Base-by-base conservation (phyloP, 2,888 invertebrate genomes). In the Cantharis nigra region DNA sequence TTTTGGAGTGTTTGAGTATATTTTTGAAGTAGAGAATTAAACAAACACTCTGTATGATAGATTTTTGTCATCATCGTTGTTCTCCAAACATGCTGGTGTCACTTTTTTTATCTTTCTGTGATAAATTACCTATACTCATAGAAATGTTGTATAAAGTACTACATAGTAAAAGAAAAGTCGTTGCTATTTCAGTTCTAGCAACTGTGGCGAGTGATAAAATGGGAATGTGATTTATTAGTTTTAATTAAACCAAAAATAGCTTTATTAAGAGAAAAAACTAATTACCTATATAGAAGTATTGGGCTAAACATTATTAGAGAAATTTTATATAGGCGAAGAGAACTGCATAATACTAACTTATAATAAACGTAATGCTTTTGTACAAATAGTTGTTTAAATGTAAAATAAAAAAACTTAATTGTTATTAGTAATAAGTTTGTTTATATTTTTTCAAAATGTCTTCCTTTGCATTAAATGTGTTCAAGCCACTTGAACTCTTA, bases 201-300 rank as follows among this genome's bases (percentile, higher is more conserved):
- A 74, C 71, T 74, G 71, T 74, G 77, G 77, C 67, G 77, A 71
- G 77, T 77, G 77, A 77, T 77, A 77, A 74, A 67, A 77, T 30
- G 72, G 74, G 77, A 71, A 77, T 77, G 77, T 77, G 77, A 77
- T 77, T 75, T 74, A 77, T 30, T 77, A 74, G 74, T 70, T 77
- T 74, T 62, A 49, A 49, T 49, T 77, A 71, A 20, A 73, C 30
- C 28, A 72, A 74, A 72, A 72, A 33, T 72, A 76, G 30, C 72
- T 69, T 76, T 76, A 72, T 76, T 76, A 76, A 72, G 63, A 33
- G 70, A 62, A 20, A 23, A 64, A 16, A 65, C 28, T 28, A 64
- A 67, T 20, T 72, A 73, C 30, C 26, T 67, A 65, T 18, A 63
- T 20, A 69, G 30, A 30, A 18, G 67, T 67, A 33, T 73, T 71